phyloP scores from a whole-genome alignment of 2,797 vertebrate genomes.

The Meriones psammophilus region DNA sequence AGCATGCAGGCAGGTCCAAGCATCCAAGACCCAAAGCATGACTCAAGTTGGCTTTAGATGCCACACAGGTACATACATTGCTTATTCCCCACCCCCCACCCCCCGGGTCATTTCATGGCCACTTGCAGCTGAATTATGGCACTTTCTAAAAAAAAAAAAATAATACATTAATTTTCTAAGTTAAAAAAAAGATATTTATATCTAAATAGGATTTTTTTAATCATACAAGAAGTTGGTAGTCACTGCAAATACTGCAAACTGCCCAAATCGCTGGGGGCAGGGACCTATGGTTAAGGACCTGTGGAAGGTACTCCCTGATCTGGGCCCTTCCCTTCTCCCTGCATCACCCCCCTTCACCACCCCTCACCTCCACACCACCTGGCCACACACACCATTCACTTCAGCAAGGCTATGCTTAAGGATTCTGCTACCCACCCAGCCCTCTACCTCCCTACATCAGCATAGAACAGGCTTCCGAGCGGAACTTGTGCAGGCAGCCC shows the following conservation, averaged over 20 bases:
- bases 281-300: too few species aligned
- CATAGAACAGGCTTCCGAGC: not conserved
- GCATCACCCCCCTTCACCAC: not conserved
- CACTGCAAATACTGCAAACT: not conserved
- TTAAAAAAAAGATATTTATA: not conserved
- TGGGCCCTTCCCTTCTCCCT: not conserved
- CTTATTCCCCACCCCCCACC: not conserved
- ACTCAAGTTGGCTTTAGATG: too few species aligned
- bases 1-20: not conserved
- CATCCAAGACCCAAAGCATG: rapidly evolving
- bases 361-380: too few species aligned
- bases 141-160: not conserved
- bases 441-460: not conserved
- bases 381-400: not conserved
- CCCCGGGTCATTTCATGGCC: too few species aligned
- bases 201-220: not conserved
- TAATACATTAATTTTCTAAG: not conserved
- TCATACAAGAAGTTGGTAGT: not conserved
- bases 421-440: not conserved
- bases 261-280: not conserved
- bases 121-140: not conserved
- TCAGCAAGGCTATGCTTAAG: not conserved
- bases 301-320: not conserved
- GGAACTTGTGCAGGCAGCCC: too few species aligned
- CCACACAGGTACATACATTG: not conserved